Evolutionary conservation across 2,797 vertebrate species (phyloP), one percentile per base, ranked within the genome.

Genomic region (Manis crassicaudata): DNA sequence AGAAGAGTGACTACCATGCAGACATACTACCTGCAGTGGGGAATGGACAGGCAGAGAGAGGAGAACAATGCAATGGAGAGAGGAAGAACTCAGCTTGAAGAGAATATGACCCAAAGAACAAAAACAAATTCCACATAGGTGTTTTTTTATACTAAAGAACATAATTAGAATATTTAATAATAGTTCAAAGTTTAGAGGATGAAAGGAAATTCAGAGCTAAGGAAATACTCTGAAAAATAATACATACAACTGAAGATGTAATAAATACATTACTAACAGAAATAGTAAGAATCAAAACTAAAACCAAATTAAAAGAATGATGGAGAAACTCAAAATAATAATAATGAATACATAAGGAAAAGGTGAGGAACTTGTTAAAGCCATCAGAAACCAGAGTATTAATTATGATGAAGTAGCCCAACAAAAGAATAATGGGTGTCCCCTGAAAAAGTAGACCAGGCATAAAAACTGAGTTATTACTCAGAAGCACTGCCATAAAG

Each of bases 251-350:
- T 23, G 63, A 93, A 79, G 62, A 72, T 20, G 21, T 77, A 90
- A 80, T 32, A 73, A 60, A 63, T 63, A 89, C 76, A 52, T 56
- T 68, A 82, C 72, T 94, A 92, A 72, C 16, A 86, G 27, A 91
- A 90, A 77, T 23, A 88, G 76, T 40, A 88, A 70, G 80, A 89
- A n/a, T 68, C 17, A 73, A 79, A 92, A 32, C 23, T 84, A 82
- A 82, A 94, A 46, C 17, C n/a, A 76, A 96, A 76, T 60, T 58
- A 90, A 68, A 1, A 88, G 62, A 72, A 46, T 52, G 58, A 86
- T 7, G 21, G 37, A 89, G 32, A 96, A 92, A 62, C 11, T 60
- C 16, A 75, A 65, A 85, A 50, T 79, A 46, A 29, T 85, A 37
- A 35, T 17, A 81, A 56, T 68, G 32, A 96, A 67, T 73, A 37